A percentile compares a stretch with the other conserved stretches of the same genome.
These are phyloP conservation scores for Baronia brevicornis DNA, from an alignment of 2,888 invertebrate genomes.

Conservation along the genomic window DNA sequence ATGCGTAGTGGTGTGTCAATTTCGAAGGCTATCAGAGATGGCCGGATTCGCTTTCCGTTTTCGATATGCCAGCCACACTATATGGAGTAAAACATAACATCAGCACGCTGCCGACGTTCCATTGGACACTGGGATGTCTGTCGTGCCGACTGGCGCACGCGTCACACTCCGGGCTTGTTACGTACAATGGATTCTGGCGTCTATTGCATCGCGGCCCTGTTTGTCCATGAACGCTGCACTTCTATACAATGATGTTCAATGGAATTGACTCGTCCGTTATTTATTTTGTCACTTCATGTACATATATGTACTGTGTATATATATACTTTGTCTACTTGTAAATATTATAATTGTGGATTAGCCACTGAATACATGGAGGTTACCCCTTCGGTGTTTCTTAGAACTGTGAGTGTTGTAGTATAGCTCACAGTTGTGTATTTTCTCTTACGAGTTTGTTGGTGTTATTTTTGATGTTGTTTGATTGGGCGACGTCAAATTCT, in stretches of 20 bases:
- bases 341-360: conserved; percentile 47
- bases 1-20: conserved; percentile 68
- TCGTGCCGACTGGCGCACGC: no score
- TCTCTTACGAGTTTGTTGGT: conserved; percentile 15
- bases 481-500: no score
- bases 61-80: not conserved
- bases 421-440: conserved; percentile 23
- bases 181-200: no score
- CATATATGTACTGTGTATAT: conserved; percentile 42
- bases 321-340: conserved; percentile 58
- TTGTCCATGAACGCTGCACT: conserved; percentile 53
- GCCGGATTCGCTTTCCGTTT: conserved; percentile 28
- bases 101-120: no score
- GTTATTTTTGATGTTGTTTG: conserved; percentile 13
- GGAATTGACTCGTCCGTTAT: conserved; percentile 69
- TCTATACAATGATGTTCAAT: conserved; percentile 59
- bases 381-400: conserved; percentile 65
- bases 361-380: conserved; percentile 34
- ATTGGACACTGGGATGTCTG: no score
- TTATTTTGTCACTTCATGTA: conserved; percentile 66
- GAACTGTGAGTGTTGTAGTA: conserved; percentile 48
- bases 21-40: conserved; percentile 71
- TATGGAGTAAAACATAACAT: not conserved
- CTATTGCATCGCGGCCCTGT: conserved; percentile 36
- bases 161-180: no score